These are phyloP conservation scores for Gisinianus flammeolus DNA, from an alignment of 2,888 invertebrate genomes.

Conservation along the genomic window DNA sequence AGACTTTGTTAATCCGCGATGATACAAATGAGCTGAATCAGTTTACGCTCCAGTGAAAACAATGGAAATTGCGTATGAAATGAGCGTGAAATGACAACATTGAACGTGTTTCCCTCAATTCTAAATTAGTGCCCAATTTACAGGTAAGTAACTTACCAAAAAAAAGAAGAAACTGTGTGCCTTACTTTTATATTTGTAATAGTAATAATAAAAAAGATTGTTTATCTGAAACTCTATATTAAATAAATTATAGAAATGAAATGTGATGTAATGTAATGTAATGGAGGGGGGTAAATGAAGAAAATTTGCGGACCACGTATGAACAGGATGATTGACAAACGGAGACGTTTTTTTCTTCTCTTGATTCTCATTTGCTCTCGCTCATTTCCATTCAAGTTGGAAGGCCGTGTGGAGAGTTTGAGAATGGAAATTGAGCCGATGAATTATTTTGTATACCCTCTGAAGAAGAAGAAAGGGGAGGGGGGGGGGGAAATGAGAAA, in stretches of 20 bases:
- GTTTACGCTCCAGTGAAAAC: not conserved
- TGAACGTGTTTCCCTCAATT: not conserved
- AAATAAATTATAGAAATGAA: too few species aligned
- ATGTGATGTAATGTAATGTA: too few species aligned
- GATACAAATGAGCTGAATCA: not conserved
- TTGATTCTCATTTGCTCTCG: not conserved
- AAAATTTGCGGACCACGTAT: too few species aligned
- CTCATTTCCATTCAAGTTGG: not conserved
- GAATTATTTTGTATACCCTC: not conserved
- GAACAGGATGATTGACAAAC: too few species aligned
- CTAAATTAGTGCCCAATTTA: not conserved
- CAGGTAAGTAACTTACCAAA: too few species aligned
- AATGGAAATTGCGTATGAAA: not conserved
- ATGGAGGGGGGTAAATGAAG: not conserved
- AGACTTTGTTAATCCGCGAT: too few species aligned
- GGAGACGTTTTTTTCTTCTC: not conserved
- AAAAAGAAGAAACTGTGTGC: not conserved
- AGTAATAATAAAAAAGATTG: too few species aligned
- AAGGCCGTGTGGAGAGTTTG: not conserved
- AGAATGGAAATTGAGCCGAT: not conserved
- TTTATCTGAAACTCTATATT: too few species aligned
- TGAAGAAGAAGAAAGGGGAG: not conserved
- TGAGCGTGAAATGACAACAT: not conserved
- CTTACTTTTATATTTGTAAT: too few species aligned
- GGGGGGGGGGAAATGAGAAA: not conserved